These are phyloP conservation scores for Pasiphila rectangulata DNA, from an alignment of 2,888 invertebrate genomes.

Conservation along the genomic window DNA sequence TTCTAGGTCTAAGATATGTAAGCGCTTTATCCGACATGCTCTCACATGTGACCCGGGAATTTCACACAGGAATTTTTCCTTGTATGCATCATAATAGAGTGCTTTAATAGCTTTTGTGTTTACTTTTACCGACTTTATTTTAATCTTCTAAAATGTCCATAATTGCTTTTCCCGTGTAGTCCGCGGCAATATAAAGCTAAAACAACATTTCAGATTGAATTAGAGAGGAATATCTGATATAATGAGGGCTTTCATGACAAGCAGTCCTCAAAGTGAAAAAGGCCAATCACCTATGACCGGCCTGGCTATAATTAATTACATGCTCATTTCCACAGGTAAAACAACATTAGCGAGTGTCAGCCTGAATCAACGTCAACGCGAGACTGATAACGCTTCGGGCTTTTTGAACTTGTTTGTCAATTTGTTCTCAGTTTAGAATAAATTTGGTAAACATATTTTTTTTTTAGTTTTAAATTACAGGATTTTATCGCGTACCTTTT, in stretches of 20 bases:
- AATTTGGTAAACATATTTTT: neutral
- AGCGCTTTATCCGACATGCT: constrained; percentile 41
- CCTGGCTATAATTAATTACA: constrained; percentile 41
- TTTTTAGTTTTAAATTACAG: neutral
- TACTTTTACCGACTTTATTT: too few relatives aligned
- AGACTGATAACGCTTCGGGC: constrained; percentile 34
- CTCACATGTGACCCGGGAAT: constrained; percentile 24
- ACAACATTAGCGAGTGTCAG: constrained; percentile 44
- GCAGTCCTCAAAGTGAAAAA: neutral
- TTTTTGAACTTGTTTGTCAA: constrained; percentile 31
- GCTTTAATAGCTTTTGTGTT: neutral
- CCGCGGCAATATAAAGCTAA: neutral
- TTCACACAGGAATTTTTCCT: constrained; percentile 13
- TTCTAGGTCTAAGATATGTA: constrained; percentile 44
- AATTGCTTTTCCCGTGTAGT: too few relatives aligned
- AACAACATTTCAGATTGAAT: too few relatives aligned
- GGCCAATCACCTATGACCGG: constrained; percentile 17
- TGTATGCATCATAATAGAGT: constrained; percentile 6
- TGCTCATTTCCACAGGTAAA: constrained; percentile 51
- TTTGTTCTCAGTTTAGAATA: constrained; percentile 19
- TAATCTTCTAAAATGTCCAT: too few relatives aligned
- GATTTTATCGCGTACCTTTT: too few relatives aligned
- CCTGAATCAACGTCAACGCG: constrained; percentile 40
- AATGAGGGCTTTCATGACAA: neutral
- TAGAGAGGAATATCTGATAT: neutral